Conservation (phyloP, 2,113 vertebrate species). For the Ciconia stormi region DNA sequence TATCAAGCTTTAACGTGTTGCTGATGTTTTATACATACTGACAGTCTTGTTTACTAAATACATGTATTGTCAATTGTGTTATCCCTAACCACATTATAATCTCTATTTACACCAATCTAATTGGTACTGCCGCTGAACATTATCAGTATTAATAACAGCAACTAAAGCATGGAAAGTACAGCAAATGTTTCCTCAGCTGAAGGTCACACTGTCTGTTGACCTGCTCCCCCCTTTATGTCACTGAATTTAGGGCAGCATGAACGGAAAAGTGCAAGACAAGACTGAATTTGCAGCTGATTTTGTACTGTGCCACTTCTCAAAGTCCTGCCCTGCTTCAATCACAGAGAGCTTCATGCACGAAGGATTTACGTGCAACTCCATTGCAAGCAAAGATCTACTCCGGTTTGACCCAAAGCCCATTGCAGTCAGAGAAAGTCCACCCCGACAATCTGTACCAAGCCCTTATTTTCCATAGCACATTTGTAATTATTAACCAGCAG, state of each 20-base stretch:
- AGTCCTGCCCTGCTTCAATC: neutral
- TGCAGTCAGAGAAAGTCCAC: neutral
- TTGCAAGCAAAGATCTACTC: neutral
- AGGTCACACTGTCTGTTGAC: neutral
- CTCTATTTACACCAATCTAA: conserved; percentile 49
- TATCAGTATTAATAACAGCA: conserved; percentile 23
- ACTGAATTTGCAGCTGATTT: neutral
- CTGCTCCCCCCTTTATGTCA: neutral
- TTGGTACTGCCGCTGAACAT: neutral
- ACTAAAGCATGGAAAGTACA: neutral
- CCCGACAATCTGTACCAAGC: neutral
- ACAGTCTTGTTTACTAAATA: conserved; percentile 45
- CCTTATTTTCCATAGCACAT: neutral
- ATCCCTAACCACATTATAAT: conserved; percentile 53
- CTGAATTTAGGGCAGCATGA: neutral
- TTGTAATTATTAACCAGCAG: neutral
- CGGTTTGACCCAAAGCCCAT: neutral
- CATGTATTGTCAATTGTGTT: neutral
- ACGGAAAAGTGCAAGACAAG: neutral
- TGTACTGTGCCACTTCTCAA: neutral
- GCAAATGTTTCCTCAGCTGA: neutral
- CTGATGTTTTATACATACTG: conserved; percentile 21
- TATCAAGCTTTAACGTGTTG: conserved; percentile 3
- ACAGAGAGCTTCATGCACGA: neutral
- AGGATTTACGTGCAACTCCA: neutral